Evolutionary conservation across 2,113 vertebrate genomes (phyloP), one percentile per base, ranked within the genome.

Genomic region (Dasypus novemcinctus): DNA sequence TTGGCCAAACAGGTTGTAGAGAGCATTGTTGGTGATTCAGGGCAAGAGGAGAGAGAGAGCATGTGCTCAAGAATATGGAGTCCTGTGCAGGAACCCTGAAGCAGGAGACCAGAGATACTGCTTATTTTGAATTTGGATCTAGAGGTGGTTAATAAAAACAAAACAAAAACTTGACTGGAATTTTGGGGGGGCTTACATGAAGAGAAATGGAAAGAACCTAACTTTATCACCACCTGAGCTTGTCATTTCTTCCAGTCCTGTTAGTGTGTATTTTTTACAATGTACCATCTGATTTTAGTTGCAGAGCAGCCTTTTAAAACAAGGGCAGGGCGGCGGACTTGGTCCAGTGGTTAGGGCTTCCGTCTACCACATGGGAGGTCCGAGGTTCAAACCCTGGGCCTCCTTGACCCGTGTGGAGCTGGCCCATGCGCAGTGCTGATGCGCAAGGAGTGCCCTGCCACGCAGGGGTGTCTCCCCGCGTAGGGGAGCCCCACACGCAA

Each of bases 161-260:
- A 78, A 89, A 11, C 33, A 68, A 59, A 74, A 95, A 71, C 46
- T 90, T 57, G 1, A 31, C 18, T 36, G 43, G 29, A 92, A n/a
- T 43, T 87, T 17, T 43, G 41, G 25, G 41, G 72, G 46, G n/a
- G n/a, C 72, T 87, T 78, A 13, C 68, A 63, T 72, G 15, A 74
- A 69, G 36, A 87, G 29, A 71, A 84, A 2, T 97, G 94, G 59
- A 57, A 74, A 83, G 87, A 72, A 72, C 82, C 49, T 87, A 79
- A 54, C 64, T 94, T 81, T 59, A 33, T 96, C 63, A 71, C 43
- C 87, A n/a, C 20, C 71, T 31, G 38, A 84, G 41, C 27, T 78
- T 12, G 0, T 87, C 27, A 33, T 82, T 79, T 68, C 46, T 43
- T 84, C 31, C 21, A 23, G 4, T n/a, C 17, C 2, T 64, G 29